Evolutionary conservation across 2,888 invertebrate genomes (phyloP).

Genomic region (Limenitis camilla): DNA sequence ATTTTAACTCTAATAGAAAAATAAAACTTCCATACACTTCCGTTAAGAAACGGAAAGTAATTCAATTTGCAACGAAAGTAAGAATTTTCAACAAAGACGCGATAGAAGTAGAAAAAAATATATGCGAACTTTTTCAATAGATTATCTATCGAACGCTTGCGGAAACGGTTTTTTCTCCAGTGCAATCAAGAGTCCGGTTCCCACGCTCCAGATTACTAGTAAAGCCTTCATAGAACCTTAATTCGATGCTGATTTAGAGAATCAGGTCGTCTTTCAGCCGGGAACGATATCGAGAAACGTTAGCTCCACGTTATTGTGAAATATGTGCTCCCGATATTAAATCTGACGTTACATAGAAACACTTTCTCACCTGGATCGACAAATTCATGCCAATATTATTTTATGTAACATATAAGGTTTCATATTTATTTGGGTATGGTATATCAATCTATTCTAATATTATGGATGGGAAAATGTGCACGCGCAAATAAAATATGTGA

Average conservation of each 20-base stretch:
- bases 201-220: slow-evolving; percentile 19
- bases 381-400: no score
- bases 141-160: slow-evolving; percentile 7
- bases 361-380: background rate
- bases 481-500: no score
- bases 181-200: slow-evolving; percentile 19
- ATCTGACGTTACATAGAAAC: background rate
- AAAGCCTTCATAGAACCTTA: slow-evolving; percentile 3
- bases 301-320: background rate
- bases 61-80: background rate
- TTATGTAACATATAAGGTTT: no score
- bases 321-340: background rate
- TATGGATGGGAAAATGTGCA: no score
- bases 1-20: no score
- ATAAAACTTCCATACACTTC: background rate
- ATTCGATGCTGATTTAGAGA: slow-evolving; percentile 9
- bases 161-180: slow-evolving; percentile 5
- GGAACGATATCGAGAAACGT: no score
- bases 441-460: no score
- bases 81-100: background rate
- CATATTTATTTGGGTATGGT: no score
- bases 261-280: slow-evolving; percentile 1
- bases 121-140: slow-evolving; percentile 2
- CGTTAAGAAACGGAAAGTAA: background rate
- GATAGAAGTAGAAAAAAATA: background rate